Base-by-base conservation (phyloP, 2,888 invertebrate species). In the Camptogramma bilineatum region DNA sequence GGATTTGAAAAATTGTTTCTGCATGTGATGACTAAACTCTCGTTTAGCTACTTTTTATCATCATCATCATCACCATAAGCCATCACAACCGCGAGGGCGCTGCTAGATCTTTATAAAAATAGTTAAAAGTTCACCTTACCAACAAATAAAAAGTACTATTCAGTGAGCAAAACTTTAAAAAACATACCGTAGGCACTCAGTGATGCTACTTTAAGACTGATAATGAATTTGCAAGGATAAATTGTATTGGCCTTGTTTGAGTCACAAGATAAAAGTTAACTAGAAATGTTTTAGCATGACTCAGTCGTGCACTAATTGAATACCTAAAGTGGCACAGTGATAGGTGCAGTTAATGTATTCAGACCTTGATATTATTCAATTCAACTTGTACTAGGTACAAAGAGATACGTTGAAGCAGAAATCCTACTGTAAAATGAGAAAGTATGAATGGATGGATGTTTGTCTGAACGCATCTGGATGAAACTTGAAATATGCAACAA, bases 231-330 rank as follows among this genome's bases (percentile, higher is more conserved):
- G 16, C 17, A 51, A 51, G 34, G 42, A 42, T 16, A 56, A 57
- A 28, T 58, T n/a, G n/a, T n/a, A n/a, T n/a, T 58, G 28, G 57
- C 57, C 57, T 58, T 59, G 52, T 19, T 28, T 59, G 57, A 57
- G 42, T 57, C 31, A 58, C 34, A 31, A 58, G 58, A 52, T 59
- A 59, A 58, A 24, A 58, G 16, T 4, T 16, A 21, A 31, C 21
- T 21, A 21, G 13, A 48, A 48, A 19, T 19, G 48, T 21, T 48
- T 21, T 17, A 8, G 44, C 16, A 44, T 44, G 44, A 44, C 44
- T 44, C 44, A 44, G 44, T 17, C 34, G 13, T 39, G 13, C 34
- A 39, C 34, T 34, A 34, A 34, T 34, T 39, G 4, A 39, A 39
- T 16, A 7, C 13, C 16, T 42, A 42, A 16, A 16, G 13, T 39